phyloP scores from a whole-genome alignment of 2,888 invertebrate genomes.

The Tromatobia lineatoria region DNA sequence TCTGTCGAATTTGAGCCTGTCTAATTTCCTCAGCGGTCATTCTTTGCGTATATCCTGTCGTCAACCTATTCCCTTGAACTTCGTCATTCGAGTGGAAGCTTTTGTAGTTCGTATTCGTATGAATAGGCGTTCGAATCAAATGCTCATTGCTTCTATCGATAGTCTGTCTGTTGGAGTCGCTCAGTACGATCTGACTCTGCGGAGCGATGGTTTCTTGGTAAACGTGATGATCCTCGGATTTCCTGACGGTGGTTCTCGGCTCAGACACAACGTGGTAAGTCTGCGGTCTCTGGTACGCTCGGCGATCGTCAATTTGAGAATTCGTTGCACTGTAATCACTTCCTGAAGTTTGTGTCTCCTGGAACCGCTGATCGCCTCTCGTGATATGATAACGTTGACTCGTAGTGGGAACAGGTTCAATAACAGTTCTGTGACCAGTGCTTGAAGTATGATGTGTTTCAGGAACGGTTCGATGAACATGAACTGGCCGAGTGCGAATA shows the following conservation, averaged over 20 bases:
- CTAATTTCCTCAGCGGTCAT: constrained; percentile 13
- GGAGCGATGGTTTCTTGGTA: constrained; percentile 32
- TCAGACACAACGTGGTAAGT: constrained; percentile 22
- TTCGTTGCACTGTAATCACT: constrained; percentile 11
- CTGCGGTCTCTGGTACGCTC: neutral
- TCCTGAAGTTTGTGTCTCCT: constrained; percentile 8
- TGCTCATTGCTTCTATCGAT: neutral
- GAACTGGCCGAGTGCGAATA: neutral
- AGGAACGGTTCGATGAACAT: neutral
- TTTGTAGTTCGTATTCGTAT: neutral
- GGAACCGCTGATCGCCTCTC: neutral
- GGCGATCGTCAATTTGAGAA: constrained; percentile 5
- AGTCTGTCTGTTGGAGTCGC: neutral
- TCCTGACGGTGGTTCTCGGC: constrained; percentile 26
- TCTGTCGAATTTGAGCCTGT: neutral
- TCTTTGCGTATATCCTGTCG: neutral
- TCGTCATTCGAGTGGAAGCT: neutral
- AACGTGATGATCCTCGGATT: constrained; percentile 21
- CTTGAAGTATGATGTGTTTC: neutral
- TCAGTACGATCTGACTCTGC: neutral
- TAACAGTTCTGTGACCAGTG: neutral
- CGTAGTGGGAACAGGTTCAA: neutral
- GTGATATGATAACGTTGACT: constrained; percentile 8
- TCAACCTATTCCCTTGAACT: neutral
- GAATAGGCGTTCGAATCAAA: constrained; percentile 37